A percentile compares a stretch with the other conserved stretches of the same genome.
Evolutionary conservation across 2,113 vertebrate genomes (phyloP).

Genomic region (Gorsachius goisagi): DNA sequence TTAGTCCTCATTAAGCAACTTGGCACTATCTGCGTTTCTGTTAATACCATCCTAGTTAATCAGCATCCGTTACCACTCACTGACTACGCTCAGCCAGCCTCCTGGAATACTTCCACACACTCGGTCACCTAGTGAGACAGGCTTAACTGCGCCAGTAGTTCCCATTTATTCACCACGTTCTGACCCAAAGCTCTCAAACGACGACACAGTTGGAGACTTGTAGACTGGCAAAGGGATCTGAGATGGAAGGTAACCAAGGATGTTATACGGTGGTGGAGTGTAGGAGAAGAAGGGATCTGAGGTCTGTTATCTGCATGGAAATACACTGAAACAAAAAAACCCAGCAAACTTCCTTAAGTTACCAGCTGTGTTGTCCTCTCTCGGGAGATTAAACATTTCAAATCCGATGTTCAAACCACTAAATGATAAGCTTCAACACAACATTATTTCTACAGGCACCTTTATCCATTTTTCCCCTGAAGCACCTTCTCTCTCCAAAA

Average conservation of each 20-base stretch:
- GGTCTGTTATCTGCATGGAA: background rate
- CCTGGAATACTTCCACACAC: background rate
- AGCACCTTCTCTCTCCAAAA: background rate
- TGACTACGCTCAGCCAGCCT: background rate
- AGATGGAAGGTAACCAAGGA: background rate
- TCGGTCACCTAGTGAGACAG: background rate
- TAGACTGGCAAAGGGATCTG: background rate
- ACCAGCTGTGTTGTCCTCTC: background rate
- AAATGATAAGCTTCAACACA: background rate
- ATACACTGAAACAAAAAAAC: background rate
- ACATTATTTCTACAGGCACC: background rate
- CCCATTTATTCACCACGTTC: background rate
- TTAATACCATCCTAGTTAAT: conserved; percentile 29
- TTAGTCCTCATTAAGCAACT: conserved; percentile 18
- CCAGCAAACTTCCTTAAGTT: background rate
- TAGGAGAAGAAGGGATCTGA: background rate
- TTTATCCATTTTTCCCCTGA: background rate
- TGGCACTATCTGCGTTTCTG: background rate
- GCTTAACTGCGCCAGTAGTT: background rate
- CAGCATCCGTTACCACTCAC: background rate
- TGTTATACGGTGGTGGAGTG: background rate
- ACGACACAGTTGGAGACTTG: background rate
- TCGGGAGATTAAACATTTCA: background rate
- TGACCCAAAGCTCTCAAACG: background rate
- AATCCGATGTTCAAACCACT: background rate